A percentile compares a stretch with the other conserved stretches of the same genome.
phyloP scores from a whole-genome alignment of 2,797 vertebrate species.

The Philypnodon macrostomus region DNA sequence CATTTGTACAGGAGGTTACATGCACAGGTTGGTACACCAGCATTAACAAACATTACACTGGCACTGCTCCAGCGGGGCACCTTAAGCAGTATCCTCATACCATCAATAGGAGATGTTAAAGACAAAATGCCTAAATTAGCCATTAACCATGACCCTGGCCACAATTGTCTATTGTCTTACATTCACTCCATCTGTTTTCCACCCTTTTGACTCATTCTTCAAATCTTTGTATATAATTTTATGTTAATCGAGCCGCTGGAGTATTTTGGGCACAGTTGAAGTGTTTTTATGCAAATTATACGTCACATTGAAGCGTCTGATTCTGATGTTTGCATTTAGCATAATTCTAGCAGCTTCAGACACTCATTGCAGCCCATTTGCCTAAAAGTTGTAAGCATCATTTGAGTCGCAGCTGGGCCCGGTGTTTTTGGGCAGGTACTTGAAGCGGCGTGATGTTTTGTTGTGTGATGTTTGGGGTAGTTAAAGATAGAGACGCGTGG shows the following conservation, averaged over 20 bases:
- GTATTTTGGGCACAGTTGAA: slow-evolving; percentile 7
- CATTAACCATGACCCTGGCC: too few relatives aligned
- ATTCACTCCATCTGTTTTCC: neutral
- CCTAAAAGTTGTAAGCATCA: slow-evolving; percentile 1
- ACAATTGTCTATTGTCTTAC: too few relatives aligned
- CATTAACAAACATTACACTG: too few relatives aligned
- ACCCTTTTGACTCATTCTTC: neutral
- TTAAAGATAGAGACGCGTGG: slow-evolving; percentile 43
- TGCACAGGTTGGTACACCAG: too few relatives aligned
- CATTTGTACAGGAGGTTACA: too few relatives aligned
- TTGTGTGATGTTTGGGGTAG: slow-evolving; percentile 43
- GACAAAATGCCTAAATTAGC: too few relatives aligned
- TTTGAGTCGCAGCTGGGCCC: slow-evolving; percentile 7
- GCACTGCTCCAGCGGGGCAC: too few relatives aligned
- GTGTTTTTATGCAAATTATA: slow-evolving; percentile 12
- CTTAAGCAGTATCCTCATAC: too few relatives aligned
- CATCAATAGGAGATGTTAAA: too few relatives aligned
- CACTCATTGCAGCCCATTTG: neutral
- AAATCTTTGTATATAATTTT: slow-evolving; percentile 1
- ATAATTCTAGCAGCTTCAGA: neutral
- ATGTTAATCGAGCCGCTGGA: slow-evolving; percentile 7
- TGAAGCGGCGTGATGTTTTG: neutral
- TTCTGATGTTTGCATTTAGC: slow-evolving; percentile 2
- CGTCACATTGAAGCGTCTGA: neutral
- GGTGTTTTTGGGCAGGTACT: slow-evolving; percentile 9